Base-by-base conservation (phyloP, 2,113 vertebrate species). In the Ailurus styani region DNA sequence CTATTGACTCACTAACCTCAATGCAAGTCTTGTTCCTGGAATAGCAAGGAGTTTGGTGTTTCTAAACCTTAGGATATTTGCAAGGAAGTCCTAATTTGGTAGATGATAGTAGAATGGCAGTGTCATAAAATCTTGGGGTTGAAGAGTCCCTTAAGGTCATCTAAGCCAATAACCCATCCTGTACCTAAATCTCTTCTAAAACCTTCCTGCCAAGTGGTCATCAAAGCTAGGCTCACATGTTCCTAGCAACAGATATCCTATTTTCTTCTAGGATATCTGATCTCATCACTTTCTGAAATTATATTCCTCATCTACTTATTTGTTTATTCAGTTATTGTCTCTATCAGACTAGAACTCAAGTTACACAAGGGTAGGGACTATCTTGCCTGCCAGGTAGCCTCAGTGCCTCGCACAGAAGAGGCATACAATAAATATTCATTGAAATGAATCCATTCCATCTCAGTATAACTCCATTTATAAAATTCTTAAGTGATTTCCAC, bases 11-110 rank as follows among this genome's bases (percentile, higher is more conserved):
- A 96, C n/a, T 45, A 84, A 87, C 81, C 68, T 94, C 62, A 87
- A 8, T 57, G 21, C 31, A 95, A 37, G 50, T 15, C 27, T 91
- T 93, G 42, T 97, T 97, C 98, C 95, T 95, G 81, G 60, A 96
- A 96, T 47, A 92, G 93, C 34, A 78, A 87, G 77, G 34, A 81
- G 37, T 57, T 73, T 91, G 60, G 45, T 42, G 18, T 87, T 95
- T 93, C 86, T 60, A 91, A 82, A 55, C 78, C 62, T 92, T 90
- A 42, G 42, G 8, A 21, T 73, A 55, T 94, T 70, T 94, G 31
- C 7, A 15, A 75, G 84, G 79, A 87, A 96, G 62, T 87, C 42
- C 70, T 95, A 79, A 86, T 93, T 91, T 96, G 79, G 87, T 92
- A 92, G 47, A 54, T 64, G 10, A 81, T 60, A 77, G 40, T 23